Evolutionary conservation across 2,113 vertebrate genomes (phyloP), one percentile per base, ranked within the genome.

Genomic region (Aleadryas rufinucha): DNA sequence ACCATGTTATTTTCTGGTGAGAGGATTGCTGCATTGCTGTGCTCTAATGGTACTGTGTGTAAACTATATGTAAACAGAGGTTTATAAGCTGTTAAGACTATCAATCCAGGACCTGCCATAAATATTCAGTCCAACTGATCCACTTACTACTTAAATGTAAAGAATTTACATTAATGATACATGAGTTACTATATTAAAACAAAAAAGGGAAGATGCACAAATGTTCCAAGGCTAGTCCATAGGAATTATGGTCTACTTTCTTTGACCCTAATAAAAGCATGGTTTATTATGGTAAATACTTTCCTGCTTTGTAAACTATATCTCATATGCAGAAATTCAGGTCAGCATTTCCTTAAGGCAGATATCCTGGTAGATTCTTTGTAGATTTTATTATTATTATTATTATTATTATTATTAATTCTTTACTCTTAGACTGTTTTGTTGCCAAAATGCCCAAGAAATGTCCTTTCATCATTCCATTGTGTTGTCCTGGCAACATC

Each of bases 81-180:
- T 89, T 93, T 93, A 78, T 49, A 90, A 79, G 71, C 72, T 94
- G 96, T 97, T 94, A 90, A 95, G 90, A 74, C 79, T 81, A 93
- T 75, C 90, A 84, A 5, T 81, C 79, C 52, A 78, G 92, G 71
- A 90, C 49, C 60, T 78, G 64, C 88, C 41, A 84, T n/a, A 92
- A 92, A 95, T 78, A 94, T 87, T 68, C 80, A 75, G 85, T 52
- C 41, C 59, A 93, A 33, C 21, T 52, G 41, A 89, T 87, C 65
- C 47, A 90, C 42, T 95, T 77, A 42, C 31, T 65, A 79, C 39
- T 74, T 71, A 53, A 77, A 91, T 44, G 56, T 42, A 93, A 96
- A 92, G 35, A 86, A 64, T 90, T 85, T 80, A 78, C n/a, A 22
- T 13, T 63, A 70, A 81, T 13, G 23, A 63, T 41, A 75, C 30